phyloP scores from a whole-genome alignment of 2,888 invertebrate genomes.

The Cremastobaeus sp. region DNA sequence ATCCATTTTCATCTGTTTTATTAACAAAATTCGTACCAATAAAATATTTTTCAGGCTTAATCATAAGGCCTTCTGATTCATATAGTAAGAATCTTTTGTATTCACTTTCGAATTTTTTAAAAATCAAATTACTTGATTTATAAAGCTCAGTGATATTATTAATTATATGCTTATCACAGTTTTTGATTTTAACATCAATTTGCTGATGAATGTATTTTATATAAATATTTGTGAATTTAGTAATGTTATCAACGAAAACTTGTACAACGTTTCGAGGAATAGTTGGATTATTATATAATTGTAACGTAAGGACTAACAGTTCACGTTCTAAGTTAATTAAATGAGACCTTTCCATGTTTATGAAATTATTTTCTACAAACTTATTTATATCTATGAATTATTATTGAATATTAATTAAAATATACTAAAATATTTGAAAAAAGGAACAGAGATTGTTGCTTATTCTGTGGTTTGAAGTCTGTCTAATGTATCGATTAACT shows the following conservation, averaged over 20 bases:
- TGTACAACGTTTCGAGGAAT: conserved; percentile 1
- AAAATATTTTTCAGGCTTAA: conserved; percentile 3
- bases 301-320: neutral
- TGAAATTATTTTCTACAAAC: neutral
- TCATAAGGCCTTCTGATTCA: conserved; percentile 14
- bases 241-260: neutral
- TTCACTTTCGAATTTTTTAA: conserved; percentile 19
- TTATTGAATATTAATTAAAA: too few relatives aligned
- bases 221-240: conserved; percentile 4
- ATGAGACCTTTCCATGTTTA: neutral
- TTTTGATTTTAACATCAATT: neutral
- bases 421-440: too few relatives aligned
- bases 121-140: neutral
- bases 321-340: conserved; percentile 7
- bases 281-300: conserved; percentile 10
- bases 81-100: conserved; percentile 16
- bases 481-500: too few relatives aligned
- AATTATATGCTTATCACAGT: neutral
- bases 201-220: conserved; percentile 8
- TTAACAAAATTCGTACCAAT: conserved; percentile 12
- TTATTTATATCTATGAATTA: neutral
- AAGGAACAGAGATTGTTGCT: too few relatives aligned
- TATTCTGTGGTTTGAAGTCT: too few relatives aligned
- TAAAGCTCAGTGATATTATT: neutral
- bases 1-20: neutral